phyloP scores from a whole-genome alignment of 2,888 invertebrate genomes.

The Hypercompe scribonia region DNA sequence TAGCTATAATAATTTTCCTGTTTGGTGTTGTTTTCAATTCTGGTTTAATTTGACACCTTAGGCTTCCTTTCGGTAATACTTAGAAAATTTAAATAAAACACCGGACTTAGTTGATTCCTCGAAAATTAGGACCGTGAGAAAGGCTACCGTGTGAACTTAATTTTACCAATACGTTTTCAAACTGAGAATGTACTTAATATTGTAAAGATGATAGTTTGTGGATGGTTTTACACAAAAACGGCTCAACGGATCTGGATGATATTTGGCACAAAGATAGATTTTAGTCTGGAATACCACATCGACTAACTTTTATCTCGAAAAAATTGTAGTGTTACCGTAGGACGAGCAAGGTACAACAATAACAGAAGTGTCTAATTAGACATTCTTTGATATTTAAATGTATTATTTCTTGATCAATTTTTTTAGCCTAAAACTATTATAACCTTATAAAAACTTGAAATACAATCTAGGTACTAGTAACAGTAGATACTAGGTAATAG shows the following conservation, averaged over 20 bases:
- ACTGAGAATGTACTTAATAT: neutral
- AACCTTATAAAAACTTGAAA: neutral
- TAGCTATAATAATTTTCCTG: neutral
- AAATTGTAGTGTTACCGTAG: too few relatives aligned
- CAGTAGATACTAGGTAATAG: too few relatives aligned
- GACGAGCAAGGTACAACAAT: too few relatives aligned
- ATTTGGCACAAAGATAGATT: too few relatives aligned
- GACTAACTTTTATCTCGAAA: too few relatives aligned
- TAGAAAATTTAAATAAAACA: neutral
- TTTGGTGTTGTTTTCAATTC: neutral
- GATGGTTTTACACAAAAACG: too few relatives aligned
- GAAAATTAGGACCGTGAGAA: conserved; percentile 14
- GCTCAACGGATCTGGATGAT: too few relatives aligned
- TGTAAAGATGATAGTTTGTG: too few relatives aligned
- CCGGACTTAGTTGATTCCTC: neutral
- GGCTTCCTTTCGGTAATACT: conserved; percentile 1
- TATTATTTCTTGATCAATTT: too few relatives aligned
- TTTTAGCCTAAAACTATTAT: neutral
- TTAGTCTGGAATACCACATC: too few relatives aligned
- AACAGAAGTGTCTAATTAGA: too few relatives aligned
- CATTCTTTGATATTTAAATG: neutral
- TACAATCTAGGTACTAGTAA: neutral
- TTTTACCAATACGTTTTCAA: neutral
- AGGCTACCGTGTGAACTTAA: neutral
- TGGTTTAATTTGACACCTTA: neutral